phyloP scores from a whole-genome alignment of 2,888 invertebrate genomes.

The Trachelus stipa region DNA sequence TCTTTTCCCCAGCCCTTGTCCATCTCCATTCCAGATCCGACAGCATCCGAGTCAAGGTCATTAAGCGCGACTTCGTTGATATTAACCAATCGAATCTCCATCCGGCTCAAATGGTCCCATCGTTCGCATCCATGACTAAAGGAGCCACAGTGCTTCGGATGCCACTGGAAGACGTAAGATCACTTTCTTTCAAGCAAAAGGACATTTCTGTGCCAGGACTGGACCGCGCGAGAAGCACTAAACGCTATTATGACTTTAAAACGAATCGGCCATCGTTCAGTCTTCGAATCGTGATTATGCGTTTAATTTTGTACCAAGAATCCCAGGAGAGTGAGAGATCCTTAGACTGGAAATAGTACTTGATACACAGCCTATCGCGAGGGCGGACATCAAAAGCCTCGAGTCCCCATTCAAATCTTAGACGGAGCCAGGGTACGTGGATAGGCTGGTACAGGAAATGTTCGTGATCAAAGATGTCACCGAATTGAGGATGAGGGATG shows the following conservation, averaged over 20 bases:
- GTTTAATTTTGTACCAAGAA: background rate
- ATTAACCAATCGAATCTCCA: background rate
- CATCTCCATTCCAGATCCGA: background rate
- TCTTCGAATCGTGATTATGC: background rate
- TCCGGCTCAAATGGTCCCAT: background rate
- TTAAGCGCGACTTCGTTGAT: background rate
- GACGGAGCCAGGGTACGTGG: conserved; percentile 40
- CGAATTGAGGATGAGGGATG: conserved; percentile 32
- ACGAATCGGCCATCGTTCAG: background rate
- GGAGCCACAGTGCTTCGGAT: background rate
- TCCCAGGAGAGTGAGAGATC: background rate
- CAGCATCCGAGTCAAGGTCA: background rate
- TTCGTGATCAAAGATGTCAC: conserved; percentile 62
- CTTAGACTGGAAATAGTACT: background rate
- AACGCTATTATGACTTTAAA: background rate
- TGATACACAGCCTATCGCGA: conserved; percentile 20
- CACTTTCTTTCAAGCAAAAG: background rate
- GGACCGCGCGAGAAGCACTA: too few relatives aligned
- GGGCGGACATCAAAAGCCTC: conserved; percentile 58
- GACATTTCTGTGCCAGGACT: background rate
- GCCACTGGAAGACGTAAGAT: background rate
- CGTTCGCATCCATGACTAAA: background rate
- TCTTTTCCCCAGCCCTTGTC: background rate
- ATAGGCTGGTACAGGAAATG: conserved; percentile 46
- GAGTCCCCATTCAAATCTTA: conserved; percentile 58